These are phyloP conservation scores for Scleropages formosus DNA, from an alignment of 2,797 vertebrate genomes.

Conservation along the genomic window DNA sequence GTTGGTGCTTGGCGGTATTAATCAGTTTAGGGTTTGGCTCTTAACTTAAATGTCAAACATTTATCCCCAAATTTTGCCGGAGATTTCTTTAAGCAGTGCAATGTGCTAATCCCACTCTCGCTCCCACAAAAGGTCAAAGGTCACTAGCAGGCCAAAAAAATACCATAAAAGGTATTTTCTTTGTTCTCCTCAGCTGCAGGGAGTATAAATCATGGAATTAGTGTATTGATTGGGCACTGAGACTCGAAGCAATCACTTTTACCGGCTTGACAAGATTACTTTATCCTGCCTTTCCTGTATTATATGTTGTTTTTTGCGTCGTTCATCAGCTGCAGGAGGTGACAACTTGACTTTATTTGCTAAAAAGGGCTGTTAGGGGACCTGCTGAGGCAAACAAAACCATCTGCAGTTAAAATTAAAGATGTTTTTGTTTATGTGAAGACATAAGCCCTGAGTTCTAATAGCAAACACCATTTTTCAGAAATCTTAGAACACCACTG, in stretches of 20 bases:
- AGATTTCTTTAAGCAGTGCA: slow-evolving; percentile 88
- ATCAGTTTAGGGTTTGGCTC: slow-evolving; percentile 80
- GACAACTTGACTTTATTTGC: slow-evolving; percentile 99
- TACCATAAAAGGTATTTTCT: slow-evolving; percentile 82
- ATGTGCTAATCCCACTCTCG: slow-evolving; percentile 88
- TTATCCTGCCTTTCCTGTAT: slow-evolving; percentile 99
- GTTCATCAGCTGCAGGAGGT: slow-evolving; percentile 95
- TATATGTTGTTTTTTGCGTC: slow-evolving; percentile 98
- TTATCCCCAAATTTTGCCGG: slow-evolving; percentile 86
- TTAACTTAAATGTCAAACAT: slow-evolving; percentile 81
- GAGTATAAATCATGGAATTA: slow-evolving; percentile 99
- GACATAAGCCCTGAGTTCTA: too few relatives aligned
- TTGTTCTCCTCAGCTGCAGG: slow-evolving; percentile 86
- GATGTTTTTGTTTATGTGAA: slow-evolving; percentile 75
- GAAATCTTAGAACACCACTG: neutral
- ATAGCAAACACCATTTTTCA: neutral
- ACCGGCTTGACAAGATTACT: slow-evolving; percentile 99
- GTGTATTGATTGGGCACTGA: slow-evolving; percentile 95
- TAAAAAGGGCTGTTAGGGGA: slow-evolving; percentile 95
- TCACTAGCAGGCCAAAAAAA: slow-evolving; percentile 99
- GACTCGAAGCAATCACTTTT: slow-evolving; percentile 97
- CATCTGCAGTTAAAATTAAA: slow-evolving; percentile 62
- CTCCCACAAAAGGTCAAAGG: slow-evolving; percentile 96
- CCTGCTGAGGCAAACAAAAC: slow-evolving; percentile 84
- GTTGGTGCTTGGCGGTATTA: slow-evolving; percentile 79